These are phyloP conservation scores for Mesembrinibis cayennensis DNA, from an alignment of 2,113 vertebrate genomes.

Conservation along the genomic window DNA sequence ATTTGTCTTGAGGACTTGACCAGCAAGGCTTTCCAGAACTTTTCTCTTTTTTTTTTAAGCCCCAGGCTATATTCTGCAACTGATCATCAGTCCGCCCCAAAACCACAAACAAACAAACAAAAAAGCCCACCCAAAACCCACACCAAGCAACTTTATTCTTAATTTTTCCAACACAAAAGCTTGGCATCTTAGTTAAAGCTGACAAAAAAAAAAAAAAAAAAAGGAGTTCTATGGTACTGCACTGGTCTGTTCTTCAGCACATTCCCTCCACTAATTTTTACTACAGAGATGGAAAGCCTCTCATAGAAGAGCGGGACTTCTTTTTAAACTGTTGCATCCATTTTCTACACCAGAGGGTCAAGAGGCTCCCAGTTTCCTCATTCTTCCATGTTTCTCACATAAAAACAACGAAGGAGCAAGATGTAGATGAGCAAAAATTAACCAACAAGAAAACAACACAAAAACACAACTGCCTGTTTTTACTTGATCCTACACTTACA, in stretches of 20 bases:
- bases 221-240: neutral
- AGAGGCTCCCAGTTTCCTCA: neutral
- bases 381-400: neutral
- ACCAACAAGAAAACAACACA: neutral
- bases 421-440: neutral
- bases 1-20: neutral
- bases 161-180: neutral
- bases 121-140: neutral
- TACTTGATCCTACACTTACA: neutral
- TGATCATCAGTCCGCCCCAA: neutral
- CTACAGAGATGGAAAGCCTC: neutral
- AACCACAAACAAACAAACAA: neutral
- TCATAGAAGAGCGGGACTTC: neutral
- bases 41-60: neutral
- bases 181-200: neutral
- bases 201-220: neutral
- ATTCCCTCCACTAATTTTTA: neutral
- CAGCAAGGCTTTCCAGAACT: neutral
- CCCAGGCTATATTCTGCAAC: neutral
- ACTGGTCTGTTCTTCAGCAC: neutral
- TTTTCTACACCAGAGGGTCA: neutral
- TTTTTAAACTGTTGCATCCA: neutral
- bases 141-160: neutral
- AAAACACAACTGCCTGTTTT: neutral
- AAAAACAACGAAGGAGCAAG: neutral